Conservation (phyloP, 2,888 invertebrate genomes). For the Tuberolachnus salignus region DNA sequence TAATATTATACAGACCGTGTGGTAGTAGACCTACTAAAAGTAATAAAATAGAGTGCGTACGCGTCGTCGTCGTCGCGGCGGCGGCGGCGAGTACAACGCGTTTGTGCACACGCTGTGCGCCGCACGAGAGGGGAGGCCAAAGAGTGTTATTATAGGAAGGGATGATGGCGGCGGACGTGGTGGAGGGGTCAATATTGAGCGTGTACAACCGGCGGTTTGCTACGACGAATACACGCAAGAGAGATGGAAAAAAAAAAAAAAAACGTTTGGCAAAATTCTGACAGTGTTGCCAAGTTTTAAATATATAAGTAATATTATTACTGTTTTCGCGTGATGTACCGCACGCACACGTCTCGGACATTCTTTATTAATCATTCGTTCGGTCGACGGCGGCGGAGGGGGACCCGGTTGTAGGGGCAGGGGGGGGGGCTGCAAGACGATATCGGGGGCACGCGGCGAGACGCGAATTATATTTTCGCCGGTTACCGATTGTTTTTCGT, state of each 20-base stretch:
- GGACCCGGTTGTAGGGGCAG: too few species aligned
- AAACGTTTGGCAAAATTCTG: constrained; percentile 38
- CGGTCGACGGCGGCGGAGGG: neutral
- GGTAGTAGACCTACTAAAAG: neutral
- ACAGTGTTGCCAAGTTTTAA: constrained; percentile 51
- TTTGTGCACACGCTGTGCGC: neutral
- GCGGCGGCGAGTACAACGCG: neutral
- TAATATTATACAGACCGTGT: neutral
- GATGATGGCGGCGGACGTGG: neutral
- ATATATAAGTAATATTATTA: constrained; percentile 17
- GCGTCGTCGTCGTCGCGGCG: neutral
- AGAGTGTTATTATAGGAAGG: neutral
- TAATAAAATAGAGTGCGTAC: constrained; percentile 1
- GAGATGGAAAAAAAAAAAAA: constrained; percentile 29
- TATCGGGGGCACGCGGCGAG: too few species aligned
- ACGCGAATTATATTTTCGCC: neutral
- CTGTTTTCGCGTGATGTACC: constrained; percentile 9
- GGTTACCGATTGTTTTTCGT: neutral
- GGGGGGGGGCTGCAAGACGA: too few species aligned
- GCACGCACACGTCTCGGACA: neutral
- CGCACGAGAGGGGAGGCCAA: neutral
- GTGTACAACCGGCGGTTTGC: neutral
- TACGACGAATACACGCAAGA: neutral
- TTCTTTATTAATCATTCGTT: neutral
- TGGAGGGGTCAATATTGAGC: constrained; percentile 45